Evolutionary conservation across 2,797 vertebrate genomes (phyloP), one percentile per base, ranked within the genome.

Genomic region (Acanthurus tractus): DNA sequence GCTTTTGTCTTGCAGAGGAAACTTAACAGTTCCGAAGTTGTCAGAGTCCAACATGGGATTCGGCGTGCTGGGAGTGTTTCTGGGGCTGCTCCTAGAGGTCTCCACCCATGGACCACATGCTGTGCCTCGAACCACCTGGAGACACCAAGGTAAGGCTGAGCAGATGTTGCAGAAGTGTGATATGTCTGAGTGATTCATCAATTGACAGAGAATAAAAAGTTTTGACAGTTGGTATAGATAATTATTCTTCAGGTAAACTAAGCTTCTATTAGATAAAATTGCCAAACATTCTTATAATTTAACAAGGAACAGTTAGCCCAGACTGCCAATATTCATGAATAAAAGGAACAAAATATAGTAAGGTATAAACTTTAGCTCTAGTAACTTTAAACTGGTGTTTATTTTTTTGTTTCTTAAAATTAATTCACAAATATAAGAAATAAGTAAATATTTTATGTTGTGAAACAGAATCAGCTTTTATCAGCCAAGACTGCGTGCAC

Each of bases 61-160:
- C 0, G 83, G 91, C 8, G 77, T 94, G 86, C 90, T 97, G 61
- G 96, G 93, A 11, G 79, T 93, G 9, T 90, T 96, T 81, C 93
- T 97, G 86, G 88, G 92, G 63, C 85, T 97, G 70, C 89, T 96
- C 57, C 83, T 98, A 11, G 94, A 96, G 70, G 94, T 95, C 8
- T 88, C 93, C 75, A 94, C 96, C 0, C 97, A 98, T 20, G 97
- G 96, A 13, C 96, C 97, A 5, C 94, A 94, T 59, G 90, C 91
- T 46, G 86, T 96, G 34, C 97, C 98, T 3, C 94, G 98, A 71
- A 96, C 96, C 61, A 97, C 96, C 22, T 99, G 98, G 97, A 97
- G 95, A 72, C 95, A 96, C 76, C 94, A 95, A 94, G 98, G 98
- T 99, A 95, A 94, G 89, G 12, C 4, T n/a, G 8, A 1, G 22